Percentiles rank a stretch among this genome's conserved stretches.
Evolutionary conservation across 1,140 invertebrate genomes (phyloP).

Genomic region (Drosophila asahinai): DNA sequence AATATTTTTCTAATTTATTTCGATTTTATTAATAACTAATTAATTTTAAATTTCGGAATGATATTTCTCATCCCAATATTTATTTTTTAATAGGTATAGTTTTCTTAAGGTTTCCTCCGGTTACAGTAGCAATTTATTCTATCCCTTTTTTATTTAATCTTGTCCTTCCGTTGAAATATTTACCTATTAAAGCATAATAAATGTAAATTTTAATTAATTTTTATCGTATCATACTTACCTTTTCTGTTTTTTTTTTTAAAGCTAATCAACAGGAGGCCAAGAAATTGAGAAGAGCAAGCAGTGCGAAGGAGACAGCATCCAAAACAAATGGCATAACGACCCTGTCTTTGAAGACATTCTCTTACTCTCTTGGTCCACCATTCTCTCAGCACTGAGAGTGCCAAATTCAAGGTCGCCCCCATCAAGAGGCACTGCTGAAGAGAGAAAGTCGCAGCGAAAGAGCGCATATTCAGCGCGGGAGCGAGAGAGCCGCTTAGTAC

Average conservation of each 20-base stretch:
- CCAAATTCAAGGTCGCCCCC: constrained; percentile 62
- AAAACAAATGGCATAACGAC: constrained; percentile 56
- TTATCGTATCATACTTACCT: constrained; percentile 4
- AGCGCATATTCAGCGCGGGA: constrained; percentile 60
- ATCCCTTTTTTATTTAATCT: too few species aligned
- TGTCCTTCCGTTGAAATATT: background rate
- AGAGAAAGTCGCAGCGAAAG: constrained; percentile 23
- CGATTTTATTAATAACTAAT: too few species aligned
- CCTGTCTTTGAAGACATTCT: constrained; percentile 17
- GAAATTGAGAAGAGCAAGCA: constrained; percentile 1
- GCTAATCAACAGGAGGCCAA: constrained; percentile 70
- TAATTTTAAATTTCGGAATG: too few species aligned
- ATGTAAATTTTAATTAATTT: constrained; percentile 52
- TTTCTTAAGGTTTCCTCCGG: too few species aligned
- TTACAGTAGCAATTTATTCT: too few species aligned
- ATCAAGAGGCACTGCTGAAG: constrained; percentile 44
- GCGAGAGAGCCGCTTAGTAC: constrained; percentile 9
- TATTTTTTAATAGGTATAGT: too few species aligned
- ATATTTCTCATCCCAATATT: too few species aligned
- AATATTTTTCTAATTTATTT: too few species aligned
- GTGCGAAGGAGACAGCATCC: constrained; percentile 39
- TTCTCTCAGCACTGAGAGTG: background rate
- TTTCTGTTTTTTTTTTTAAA: background rate
- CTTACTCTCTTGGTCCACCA: background rate
- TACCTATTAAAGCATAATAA: constrained; percentile 8